Evolutionary conservation across 2,113 vertebrate species (phyloP).

Genomic region (Esox niger): DNA sequence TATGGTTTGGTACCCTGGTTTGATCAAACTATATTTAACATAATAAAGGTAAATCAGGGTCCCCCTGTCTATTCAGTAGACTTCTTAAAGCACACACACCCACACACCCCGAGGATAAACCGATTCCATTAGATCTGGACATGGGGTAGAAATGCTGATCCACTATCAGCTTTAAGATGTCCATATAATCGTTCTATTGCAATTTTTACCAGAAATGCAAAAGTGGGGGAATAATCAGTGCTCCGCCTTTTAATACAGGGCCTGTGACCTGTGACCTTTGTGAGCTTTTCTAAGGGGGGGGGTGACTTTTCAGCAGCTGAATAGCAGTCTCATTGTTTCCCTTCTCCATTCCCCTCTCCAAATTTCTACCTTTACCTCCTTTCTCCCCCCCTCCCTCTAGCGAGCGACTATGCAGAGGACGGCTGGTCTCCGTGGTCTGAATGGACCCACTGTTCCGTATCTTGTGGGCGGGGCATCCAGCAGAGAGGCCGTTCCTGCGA

Average conservation of each 20-base stretch:
- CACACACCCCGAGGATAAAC: constrained; percentile 47
- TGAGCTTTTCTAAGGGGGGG: constrained; percentile 34
- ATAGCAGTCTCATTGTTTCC: constrained; percentile 69
- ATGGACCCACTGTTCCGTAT: constrained; percentile 96
- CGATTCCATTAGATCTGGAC: constrained; percentile 59
- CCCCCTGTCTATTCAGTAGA: constrained; percentile 50
- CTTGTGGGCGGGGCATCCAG: constrained; percentile 95
- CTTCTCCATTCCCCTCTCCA: constrained; percentile 17
- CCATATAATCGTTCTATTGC: no score
- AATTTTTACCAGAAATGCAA: no score
- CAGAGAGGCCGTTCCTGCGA: constrained; percentile 97
- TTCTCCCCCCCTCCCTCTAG: constrained; percentile 63
- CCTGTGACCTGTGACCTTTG: constrained; percentile 59
- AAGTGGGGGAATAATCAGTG: no score
- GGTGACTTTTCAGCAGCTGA: constrained; percentile 33
- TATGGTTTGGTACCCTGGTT: constrained; percentile 44
- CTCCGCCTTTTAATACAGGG: no score
- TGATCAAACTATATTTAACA: constrained; percentile 45
- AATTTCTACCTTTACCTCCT: constrained; percentile 31
- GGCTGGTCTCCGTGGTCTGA: constrained; percentile 99
- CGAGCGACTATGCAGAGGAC: constrained; percentile 92
- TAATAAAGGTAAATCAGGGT: constrained; percentile 34
- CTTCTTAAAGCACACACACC: neutral
- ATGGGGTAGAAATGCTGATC: no score
- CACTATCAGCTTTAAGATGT: no score